These are phyloP conservation scores for Trachops cirrhosus DNA, from an alignment of 2,797 vertebrate genomes.

Conservation along the genomic window DNA sequence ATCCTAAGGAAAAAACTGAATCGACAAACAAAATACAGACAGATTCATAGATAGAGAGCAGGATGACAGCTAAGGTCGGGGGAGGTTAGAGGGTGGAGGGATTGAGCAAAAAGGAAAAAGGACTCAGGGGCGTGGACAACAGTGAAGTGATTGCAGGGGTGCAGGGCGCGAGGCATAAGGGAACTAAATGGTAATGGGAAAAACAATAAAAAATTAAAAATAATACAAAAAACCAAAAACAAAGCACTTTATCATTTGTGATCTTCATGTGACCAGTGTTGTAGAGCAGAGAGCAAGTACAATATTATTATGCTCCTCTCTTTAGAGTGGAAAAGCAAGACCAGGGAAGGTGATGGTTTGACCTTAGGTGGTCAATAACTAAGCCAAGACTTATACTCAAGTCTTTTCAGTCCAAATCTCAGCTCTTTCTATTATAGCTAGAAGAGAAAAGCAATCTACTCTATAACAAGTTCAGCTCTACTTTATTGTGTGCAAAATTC, in stretches of 20 bases:
- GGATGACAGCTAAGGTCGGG: too few species aligned
- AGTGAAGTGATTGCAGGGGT: too few species aligned
- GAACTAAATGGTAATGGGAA: too few species aligned
- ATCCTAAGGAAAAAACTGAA: too few species aligned
- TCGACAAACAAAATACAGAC: too few species aligned
- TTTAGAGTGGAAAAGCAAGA: neutral
- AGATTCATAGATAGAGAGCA: too few species aligned
- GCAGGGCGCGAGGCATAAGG: too few species aligned
- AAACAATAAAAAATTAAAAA: too few species aligned
- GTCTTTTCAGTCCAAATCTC: neutral
- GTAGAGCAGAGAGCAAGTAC: neutral
- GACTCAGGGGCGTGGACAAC: too few species aligned
- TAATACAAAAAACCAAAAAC: too few species aligned
- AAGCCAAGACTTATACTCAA: neutral
- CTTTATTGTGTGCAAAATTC: neutral
- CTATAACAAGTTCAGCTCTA: neutral
- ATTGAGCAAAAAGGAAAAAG: too few species aligned
- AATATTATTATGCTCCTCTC: neutral
- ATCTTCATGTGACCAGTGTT: neutral
- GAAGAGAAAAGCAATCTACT: neutral
- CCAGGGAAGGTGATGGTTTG: neutral
- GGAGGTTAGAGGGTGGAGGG: too few species aligned
- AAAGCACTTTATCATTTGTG: neutral
- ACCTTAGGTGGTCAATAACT: neutral
- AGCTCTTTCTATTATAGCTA: neutral